Conservation (phyloP, 2,888 invertebrate genomes). For the Craniophora ligustri region DNA sequence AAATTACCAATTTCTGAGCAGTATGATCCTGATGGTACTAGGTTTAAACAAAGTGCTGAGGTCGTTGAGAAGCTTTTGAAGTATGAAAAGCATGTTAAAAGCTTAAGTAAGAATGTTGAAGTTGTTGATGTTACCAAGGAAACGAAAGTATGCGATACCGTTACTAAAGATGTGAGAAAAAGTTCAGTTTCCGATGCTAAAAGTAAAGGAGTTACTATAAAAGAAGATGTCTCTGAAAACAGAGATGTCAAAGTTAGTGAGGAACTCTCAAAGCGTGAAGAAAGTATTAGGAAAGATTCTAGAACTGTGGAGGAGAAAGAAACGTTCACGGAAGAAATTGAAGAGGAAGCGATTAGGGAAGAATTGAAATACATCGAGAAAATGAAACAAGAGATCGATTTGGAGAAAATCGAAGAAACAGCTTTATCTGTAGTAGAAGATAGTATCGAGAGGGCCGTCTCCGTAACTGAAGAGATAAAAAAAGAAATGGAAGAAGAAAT, state of each 20-base stretch:
- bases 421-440: slow-evolving; percentile 73
- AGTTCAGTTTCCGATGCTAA: slow-evolving; percentile 22
- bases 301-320: slow-evolving; percentile 39
- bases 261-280: slow-evolving; percentile 10
- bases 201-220: not conserved
- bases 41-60: slow-evolving; percentile 42
- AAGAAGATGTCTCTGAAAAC: slow-evolving; percentile 11
- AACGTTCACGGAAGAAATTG: slow-evolving; percentile 39
- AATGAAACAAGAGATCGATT: slow-evolving; percentile 65
- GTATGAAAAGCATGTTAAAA: slow-evolving; percentile 39
- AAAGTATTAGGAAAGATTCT: slow-evolving; percentile 32
- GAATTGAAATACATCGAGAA: slow-evolving; percentile 57
- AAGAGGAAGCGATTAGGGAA: slow-evolving; percentile 51
- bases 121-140: slow-evolving; percentile 35
- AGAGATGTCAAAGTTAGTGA: slow-evolving; percentile 21
- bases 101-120: slow-evolving; percentile 31
- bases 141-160: slow-evolving; percentile 14
- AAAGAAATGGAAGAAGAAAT: slow-evolving; percentile 70
- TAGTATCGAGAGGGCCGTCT: slow-evolving; percentile 75
- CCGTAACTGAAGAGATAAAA: slow-evolving; percentile 73
- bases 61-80: slow-evolving; percentile 25
- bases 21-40: slow-evolving; percentile 72
- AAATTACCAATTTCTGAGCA: slow-evolving; percentile 79
- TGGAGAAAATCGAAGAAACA: slow-evolving; percentile 73
- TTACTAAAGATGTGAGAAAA: slow-evolving; percentile 6